Base-by-base conservation (phyloP, 2,888 invertebrate genomes). In the Ptilodon capucinus region DNA sequence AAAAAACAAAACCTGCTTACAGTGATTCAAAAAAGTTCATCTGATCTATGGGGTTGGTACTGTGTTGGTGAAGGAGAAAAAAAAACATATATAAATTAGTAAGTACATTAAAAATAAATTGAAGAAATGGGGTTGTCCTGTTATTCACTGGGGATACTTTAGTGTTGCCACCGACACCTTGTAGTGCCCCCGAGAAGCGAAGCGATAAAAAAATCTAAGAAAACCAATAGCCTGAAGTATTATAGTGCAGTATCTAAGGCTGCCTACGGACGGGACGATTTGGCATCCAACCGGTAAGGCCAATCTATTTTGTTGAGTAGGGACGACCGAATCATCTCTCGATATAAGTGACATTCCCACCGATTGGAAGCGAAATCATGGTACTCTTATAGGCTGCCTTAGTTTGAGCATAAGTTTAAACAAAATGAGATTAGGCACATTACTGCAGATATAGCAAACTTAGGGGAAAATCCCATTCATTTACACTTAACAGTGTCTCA, bases 31-130 rank as follows among this genome's bases (percentile, higher is more conserved):
- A 91, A 90, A 90, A 91, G 88, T 88, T 91, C 88, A 91, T 89
- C 86, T 91, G 91, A 88, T 91, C 91, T 82, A 88, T 83, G 77
- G 91, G 91, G 89, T 89, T 91, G 83, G 90, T 90, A 87, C 91
- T 91, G 68, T 59, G 82, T 84, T 62, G 70, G 75, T 67, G 69
- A 76, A 67, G 66, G 69, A 72, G 81, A 72, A 66, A n/a, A n/a
- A n/a, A n/a, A n/a, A 79, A 76, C 74, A 54, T 69, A 80, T 82
- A 76, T 70, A 67, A 80, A 84, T 84, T 84, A 87, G 77, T 81
- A 73, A 54, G 74, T 72, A 71, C 69, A 73, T 64, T 61, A 62
- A 70, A 63, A 56, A 68, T 51, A 59, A 55, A 60, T 52, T 48
- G 46, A 63, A 55, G n/a, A 46, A 60, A 44, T 45, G n/a, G 16